Evolutionary conservation across 2,113 vertebrate genomes (phyloP).

Genomic region (Vulpes vulpes): DNA sequence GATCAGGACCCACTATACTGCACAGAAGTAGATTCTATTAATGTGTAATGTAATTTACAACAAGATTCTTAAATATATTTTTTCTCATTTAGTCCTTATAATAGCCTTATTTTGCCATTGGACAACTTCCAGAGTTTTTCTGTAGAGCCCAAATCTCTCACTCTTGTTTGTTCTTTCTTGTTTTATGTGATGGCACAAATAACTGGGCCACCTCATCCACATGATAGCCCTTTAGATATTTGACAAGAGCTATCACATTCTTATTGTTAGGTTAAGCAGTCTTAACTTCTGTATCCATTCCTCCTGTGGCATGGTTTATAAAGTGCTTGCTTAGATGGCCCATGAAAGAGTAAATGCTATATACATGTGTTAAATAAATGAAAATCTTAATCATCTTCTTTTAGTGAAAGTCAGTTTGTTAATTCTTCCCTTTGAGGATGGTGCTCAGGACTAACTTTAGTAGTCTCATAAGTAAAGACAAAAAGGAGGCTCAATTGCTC

Average conservation of each 20-base stretch:
- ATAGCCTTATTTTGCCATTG: not conserved
- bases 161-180: constrained; percentile 14
- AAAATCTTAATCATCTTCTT: not conserved
- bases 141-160: not conserved
- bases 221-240: not conserved
- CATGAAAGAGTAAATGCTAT: constrained; percentile 19
- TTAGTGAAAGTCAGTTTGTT: constrained; percentile 9
- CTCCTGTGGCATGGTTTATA: not conserved
- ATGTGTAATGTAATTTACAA: not conserved
- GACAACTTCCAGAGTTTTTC: not conserved
- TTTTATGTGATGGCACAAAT: not conserved
- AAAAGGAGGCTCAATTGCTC: not conserved
- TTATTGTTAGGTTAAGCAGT: constrained; percentile 32
- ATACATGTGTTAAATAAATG: not conserved
- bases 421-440: constrained; percentile 9
- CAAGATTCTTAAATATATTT: not conserved
- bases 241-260: constrained; percentile 6
- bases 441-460: not conserved
- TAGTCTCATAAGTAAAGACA: not conserved
- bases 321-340: not conserved
- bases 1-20: not conserved
- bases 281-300: not conserved
- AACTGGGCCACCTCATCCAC: not conserved
- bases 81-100: not conserved
- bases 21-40: not conserved